Evolutionary conservation across 1,140 invertebrate genomes (phyloP).

Genomic region (Mactra quadrangularis): DNA sequence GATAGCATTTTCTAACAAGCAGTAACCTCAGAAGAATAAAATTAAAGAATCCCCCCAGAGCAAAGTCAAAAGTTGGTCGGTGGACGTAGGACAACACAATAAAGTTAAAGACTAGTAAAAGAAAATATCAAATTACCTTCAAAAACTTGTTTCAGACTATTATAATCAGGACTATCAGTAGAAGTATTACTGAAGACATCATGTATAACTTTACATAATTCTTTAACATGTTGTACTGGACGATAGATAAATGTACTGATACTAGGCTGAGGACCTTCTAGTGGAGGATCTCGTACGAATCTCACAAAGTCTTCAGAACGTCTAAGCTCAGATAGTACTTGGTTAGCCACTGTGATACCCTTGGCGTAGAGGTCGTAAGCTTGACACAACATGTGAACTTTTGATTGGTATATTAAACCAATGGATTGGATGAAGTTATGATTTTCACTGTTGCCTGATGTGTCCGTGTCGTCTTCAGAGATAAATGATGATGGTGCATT

Average conservation of each 20-base stretch:
- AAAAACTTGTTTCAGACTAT: slow-evolving; percentile 76
- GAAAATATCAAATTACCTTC: slow-evolving; percentile 68
- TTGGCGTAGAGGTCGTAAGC: slow-evolving; percentile 78
- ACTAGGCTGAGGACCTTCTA: slow-evolving; percentile 68
- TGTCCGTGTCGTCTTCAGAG: slow-evolving; percentile 73
- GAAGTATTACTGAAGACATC: slow-evolving; percentile 75
- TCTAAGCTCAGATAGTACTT: slow-evolving; percentile 69
- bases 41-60: too few species aligned
- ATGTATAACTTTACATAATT: slow-evolving; percentile 74
- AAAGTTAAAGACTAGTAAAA: too few species aligned
- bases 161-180: slow-evolving; percentile 67
- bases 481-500: slow-evolving; percentile 73
- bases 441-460: slow-evolving; percentile 68
- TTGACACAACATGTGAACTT: slow-evolving; percentile 80
- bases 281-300: slow-evolving; percentile 74
- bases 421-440: slow-evolving; percentile 73
- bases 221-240: slow-evolving; percentile 77
- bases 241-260: slow-evolving; percentile 78
- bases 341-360: slow-evolving; percentile 74
- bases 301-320: slow-evolving; percentile 75
- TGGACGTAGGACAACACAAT: too few species aligned
- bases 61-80: too few species aligned
- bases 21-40: too few species aligned
- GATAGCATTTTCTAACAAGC: too few species aligned
- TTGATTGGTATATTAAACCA: slow-evolving; percentile 80